Conservation (phyloP, 2,797 vertebrate species). For the Acrossocheilus fasciatus region DNA sequence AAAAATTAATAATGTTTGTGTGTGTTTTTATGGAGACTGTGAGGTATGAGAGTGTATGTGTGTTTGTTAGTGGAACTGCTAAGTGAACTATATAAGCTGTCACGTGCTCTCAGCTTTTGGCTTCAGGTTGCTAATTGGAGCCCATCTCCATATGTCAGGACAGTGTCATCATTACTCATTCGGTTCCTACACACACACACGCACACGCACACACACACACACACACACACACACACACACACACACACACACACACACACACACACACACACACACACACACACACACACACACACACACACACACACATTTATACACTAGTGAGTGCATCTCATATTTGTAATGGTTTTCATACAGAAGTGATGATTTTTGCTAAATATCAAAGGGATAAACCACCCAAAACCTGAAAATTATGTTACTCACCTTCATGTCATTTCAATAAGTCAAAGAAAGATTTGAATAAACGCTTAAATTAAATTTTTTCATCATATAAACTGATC, state of each 20-base stretch:
- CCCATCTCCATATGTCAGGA: constrained; percentile 20
- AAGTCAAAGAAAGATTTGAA: not conserved
- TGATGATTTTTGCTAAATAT: not conserved
- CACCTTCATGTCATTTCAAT: not conserved
- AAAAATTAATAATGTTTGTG: not conserved
- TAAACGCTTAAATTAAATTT: not conserved
- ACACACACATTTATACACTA: not conserved
- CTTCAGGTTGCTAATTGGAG: constrained; percentile 34
- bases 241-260: not conserved
- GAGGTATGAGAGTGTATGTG: not conserved
- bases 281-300: not conserved
- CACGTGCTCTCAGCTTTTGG: constrained; percentile 18
- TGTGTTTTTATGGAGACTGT: constrained; percentile 8
- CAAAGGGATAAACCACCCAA: not conserved
- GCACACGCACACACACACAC: not conserved
- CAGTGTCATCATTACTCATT: not conserved
- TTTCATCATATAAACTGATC: not conserved
- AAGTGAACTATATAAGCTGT: not conserved
- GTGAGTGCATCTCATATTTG: not conserved
- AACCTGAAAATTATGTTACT: not conserved
- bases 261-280: not conserved
- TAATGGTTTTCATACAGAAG: not conserved
- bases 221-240: not conserved
- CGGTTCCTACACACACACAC: not conserved
- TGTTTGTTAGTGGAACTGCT: constrained; percentile 11